A percentile compares a stretch with the other conserved stretches of the same genome.
phyloP scores from a whole-genome alignment of 1,140 invertebrate species.

The Drosophila triauraria region DNA sequence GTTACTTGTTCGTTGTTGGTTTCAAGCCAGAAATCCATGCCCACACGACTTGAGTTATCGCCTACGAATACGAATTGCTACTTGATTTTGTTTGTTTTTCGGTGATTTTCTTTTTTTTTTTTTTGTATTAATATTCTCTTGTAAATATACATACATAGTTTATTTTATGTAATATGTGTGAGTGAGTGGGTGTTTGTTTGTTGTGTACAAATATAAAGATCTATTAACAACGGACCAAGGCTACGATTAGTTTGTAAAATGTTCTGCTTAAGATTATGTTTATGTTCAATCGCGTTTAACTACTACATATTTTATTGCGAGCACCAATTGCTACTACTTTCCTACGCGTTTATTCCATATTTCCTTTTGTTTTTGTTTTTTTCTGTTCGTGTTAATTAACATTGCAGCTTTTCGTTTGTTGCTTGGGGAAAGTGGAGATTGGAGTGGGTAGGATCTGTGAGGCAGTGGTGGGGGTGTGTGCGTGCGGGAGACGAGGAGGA shows the following conservation, averaged over 20 bases:
- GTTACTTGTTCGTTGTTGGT: slow-evolving; percentile 11
- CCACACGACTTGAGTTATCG: slow-evolving; percentile 9
- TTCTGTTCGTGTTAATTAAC: slow-evolving; percentile 20
- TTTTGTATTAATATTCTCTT: slow-evolving; percentile 19
- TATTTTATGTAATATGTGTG: slow-evolving; percentile 50
- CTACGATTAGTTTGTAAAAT: slow-evolving; percentile 59
- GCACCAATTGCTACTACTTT: slow-evolving; percentile 67
- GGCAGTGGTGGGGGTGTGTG: slow-evolving; percentile 16
- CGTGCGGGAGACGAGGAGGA: not conserved
- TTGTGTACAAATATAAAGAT: slow-evolving; percentile 55
- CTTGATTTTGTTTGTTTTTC: slow-evolving; percentile 5
- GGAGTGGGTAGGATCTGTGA: slow-evolving; percentile 17
- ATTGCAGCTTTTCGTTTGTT: slow-evolving; percentile 17
- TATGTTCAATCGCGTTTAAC: slow-evolving; percentile 41
- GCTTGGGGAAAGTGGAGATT: slow-evolving; percentile 9
- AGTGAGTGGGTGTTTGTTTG: slow-evolving; percentile 9
- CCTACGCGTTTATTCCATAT: slow-evolving; percentile 14
- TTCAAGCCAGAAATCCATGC: slow-evolving; percentile 6
- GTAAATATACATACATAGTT: slow-evolving; percentile 60
- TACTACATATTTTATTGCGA: slow-evolving; percentile 60
- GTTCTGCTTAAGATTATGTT: slow-evolving; percentile 36
- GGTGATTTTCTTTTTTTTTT: too few species aligned
- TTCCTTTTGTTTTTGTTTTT: slow-evolving; percentile 1
- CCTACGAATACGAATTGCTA: slow-evolving; percentile 24
- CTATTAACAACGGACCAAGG: slow-evolving; percentile 74